These are phyloP conservation scores for Eledone cirrhosa DNA, from an alignment of 2,888 invertebrate genomes.

Conservation along the genomic window DNA sequence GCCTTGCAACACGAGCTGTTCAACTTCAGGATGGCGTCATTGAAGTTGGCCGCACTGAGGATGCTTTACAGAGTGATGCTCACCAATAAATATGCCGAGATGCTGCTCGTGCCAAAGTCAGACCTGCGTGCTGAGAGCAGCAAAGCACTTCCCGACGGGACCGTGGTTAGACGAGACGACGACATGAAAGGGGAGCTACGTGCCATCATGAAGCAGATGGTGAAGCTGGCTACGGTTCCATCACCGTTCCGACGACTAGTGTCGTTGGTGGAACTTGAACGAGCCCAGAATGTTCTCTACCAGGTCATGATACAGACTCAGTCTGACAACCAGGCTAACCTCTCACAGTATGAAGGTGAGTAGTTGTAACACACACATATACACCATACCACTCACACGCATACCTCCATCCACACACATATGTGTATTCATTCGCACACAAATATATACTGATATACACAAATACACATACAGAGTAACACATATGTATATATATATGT, in stretches of 20 bases:
- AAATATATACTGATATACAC: no score
- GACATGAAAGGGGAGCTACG: constrained; percentile 53
- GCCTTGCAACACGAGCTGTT: constrained; percentile 21
- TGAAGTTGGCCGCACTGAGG: constrained; percentile 71
- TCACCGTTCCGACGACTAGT: constrained; percentile 60
- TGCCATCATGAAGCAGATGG: constrained; percentile 61
- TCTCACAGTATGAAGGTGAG: constrained; percentile 62
- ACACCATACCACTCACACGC: no score
- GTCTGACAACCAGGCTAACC: constrained; percentile 65
- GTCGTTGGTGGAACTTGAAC: constrained; percentile 62
- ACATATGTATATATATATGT: no score
- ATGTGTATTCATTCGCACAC: no score
- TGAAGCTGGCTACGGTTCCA: constrained; percentile 57
- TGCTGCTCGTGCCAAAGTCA: constrained; percentile 70
- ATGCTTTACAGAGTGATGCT: constrained; percentile 70
- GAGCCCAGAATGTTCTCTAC: constrained; percentile 63
- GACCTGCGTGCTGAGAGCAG: constrained; percentile 47
- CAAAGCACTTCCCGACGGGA: constrained; percentile 51
- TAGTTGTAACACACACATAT: neutral
- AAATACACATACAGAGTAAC: no score
- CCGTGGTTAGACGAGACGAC: constrained; percentile 53
- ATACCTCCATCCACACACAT: no score
- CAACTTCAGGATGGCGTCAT: constrained; percentile 19
- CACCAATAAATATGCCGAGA: constrained; percentile 71
- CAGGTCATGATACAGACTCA: constrained; percentile 60